Base-by-base conservation (phyloP, 2,797 vertebrate genomes). In the Alcedo atthis region DNA sequence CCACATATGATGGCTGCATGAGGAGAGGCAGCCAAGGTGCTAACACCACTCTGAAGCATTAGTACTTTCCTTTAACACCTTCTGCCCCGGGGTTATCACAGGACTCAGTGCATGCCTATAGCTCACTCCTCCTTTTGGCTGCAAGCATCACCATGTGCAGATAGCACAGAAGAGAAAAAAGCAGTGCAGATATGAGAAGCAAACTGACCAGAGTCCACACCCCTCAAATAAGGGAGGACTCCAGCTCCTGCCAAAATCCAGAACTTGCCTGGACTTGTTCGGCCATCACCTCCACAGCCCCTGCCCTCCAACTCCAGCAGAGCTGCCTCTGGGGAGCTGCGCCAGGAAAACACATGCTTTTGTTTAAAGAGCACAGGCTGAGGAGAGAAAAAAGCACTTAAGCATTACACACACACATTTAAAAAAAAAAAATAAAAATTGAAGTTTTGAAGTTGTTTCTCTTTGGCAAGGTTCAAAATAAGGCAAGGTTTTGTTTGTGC, bases 291-390 rank as follows among this genome's bases (percentile, higher is more conserved):
- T 77, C 59, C 9, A 2, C 71, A 87, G 92, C 79, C 92, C 37
- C 89, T 89, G 86, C 86, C 66, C 83, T 73, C 30, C 14, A 1
- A 1, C 59, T 85, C 45, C 76, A 2, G 64, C 79, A 82, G 64
- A 87, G 78, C 84, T 84, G 90, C 93, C 95, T 85, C 78, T 3
- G 61, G 88, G 88, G 92, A 96, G 12, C 57, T 2, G 6, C 5
- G 32, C 95, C 93, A 94, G 64, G 84, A 89, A 86, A 96, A 93
- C 95, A 95, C 84, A 90, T 95, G 95, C 76, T 95, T 95, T 93
- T 93, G 89, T 82, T 95, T 95, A 96, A 95, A 35, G 10, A 90
- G 86, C 71, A 24, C 58, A 63, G 62, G 59, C 84, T 69, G 75
- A 59, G 66, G 42, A 62, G 37, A 2, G 30, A 45, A 69, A 54